Conservation (phyloP, 1,140 invertebrate genomes). For the Eriosoma lanigerum region DNA sequence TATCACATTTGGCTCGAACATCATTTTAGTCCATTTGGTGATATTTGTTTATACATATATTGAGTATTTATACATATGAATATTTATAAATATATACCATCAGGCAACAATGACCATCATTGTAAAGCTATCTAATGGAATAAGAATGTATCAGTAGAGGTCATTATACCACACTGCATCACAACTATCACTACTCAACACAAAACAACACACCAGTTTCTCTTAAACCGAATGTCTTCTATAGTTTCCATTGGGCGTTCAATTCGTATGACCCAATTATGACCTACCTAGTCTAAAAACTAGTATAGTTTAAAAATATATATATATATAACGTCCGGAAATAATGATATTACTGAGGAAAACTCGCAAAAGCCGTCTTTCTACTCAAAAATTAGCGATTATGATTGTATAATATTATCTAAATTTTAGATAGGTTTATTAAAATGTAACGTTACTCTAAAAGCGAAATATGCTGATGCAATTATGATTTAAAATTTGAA, state of each 20-base stretch:
- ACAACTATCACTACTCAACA: background rate
- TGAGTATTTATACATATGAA: background rate
- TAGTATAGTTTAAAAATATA: constrained; percentile 1
- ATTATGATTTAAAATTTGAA: background rate
- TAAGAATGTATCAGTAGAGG: constrained; percentile 30
- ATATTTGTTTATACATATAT: background rate
- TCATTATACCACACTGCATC: constrained; percentile 21
- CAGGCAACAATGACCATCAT: background rate
- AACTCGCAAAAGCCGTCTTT: background rate
- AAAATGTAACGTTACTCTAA: too few species aligned
- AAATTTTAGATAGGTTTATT: too few species aligned
- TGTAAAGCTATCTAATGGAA: background rate
- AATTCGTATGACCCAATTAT: constrained; percentile 24
- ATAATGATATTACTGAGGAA: constrained; percentile 4
- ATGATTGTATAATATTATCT: background rate
- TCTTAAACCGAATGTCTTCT: background rate
- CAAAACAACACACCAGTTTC: constrained; percentile 41
- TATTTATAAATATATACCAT: background rate
- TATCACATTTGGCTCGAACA: constrained; percentile 14
- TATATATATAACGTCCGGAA: background rate
- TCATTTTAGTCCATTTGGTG: constrained; percentile 5
- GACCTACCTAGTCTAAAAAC: constrained; percentile 28
- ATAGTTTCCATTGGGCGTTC: background rate
- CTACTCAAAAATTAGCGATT: background rate
- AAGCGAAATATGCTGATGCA: too few species aligned